These are phyloP conservation scores for Ophion costatus DNA, from an alignment of 2,888 invertebrate species.

Conservation along the genomic window DNA sequence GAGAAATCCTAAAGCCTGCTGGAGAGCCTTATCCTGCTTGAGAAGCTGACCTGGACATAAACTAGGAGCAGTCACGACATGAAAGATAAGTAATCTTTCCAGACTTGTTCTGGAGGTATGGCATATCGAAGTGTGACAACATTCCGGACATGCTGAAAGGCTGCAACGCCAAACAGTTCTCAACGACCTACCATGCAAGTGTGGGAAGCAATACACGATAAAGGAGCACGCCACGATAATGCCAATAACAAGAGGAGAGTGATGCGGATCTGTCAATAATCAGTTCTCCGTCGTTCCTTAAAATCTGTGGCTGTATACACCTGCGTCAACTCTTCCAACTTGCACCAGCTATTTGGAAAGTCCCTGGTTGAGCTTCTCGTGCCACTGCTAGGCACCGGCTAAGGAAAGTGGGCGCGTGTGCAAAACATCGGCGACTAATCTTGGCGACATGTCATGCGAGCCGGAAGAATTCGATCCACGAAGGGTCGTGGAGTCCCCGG, in stretches of 20 bases:
- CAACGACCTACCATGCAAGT: too few species aligned
- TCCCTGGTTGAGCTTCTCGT: conserved; percentile 28
- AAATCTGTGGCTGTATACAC: background rate
- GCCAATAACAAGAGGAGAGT: background rate
- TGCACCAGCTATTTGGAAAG: background rate
- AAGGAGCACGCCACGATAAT: background rate
- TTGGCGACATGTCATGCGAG: conserved; percentile 82
- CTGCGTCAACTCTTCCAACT: background rate
- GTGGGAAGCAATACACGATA: background rate
- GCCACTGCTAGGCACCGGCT: conserved; percentile 2
- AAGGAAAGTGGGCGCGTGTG: conserved; percentile 40
- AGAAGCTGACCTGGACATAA: background rate
- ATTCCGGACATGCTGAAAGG: too few species aligned
- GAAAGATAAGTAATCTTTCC: background rate
- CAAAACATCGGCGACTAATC: conserved; percentile 75
- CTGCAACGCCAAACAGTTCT: too few species aligned
- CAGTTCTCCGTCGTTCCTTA: background rate
- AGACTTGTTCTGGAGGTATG: background rate
- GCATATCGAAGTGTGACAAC: too few species aligned
- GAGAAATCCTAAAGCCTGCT: background rate
- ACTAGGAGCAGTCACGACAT: background rate
- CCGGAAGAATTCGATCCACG: conserved; percentile 82
- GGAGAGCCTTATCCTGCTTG: background rate
- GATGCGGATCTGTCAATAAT: background rate
- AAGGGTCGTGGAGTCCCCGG: conserved; percentile 67